Percentiles rank a stretch among this genome's conserved stretches.
These are phyloP conservation scores for Puffinus mauretanicus DNA, from an alignment of 2,113 vertebrate genomes.

Conservation along the genomic window DNA sequence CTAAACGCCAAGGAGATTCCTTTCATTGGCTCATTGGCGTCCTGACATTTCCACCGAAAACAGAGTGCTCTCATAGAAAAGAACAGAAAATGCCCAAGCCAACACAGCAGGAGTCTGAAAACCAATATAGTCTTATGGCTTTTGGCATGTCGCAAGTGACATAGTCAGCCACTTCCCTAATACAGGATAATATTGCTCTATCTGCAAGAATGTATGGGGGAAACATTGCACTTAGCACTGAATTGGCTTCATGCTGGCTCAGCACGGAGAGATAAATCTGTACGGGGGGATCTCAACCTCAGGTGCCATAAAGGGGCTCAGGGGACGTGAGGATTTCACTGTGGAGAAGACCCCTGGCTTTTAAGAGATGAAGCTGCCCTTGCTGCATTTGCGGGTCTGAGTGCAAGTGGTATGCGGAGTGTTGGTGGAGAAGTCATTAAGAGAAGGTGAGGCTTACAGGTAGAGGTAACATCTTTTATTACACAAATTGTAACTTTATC, in stretches of 20 bases:
- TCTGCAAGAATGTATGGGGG: constrained; percentile 5
- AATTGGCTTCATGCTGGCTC: constrained; percentile 39
- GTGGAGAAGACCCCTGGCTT: background rate
- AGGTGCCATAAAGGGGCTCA: background rate
- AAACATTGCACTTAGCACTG: constrained; percentile 33
- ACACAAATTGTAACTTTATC: background rate
- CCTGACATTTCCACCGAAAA: constrained; percentile 17
- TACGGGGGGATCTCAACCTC: background rate
- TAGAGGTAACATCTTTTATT: background rate
- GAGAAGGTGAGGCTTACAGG: background rate
- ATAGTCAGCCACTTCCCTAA: constrained; percentile 55
- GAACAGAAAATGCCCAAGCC: constrained; percentile 50
- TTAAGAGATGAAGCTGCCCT: background rate
- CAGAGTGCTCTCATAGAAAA: constrained; percentile 6
- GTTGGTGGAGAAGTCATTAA: background rate
- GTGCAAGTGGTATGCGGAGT: background rate
- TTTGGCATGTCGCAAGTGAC: constrained; percentile 39
- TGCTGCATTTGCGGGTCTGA: background rate
- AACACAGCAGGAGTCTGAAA: constrained; percentile 69
- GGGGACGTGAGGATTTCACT: background rate
- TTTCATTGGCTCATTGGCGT: constrained; percentile 48
- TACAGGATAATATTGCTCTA: constrained; percentile 67
- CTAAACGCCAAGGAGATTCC: constrained; percentile 44
- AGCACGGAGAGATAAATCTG: background rate
- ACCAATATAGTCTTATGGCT: constrained; percentile 65